Base-by-base conservation (phyloP, 2,113 vertebrate species). In the Gymnogyps californianus region DNA sequence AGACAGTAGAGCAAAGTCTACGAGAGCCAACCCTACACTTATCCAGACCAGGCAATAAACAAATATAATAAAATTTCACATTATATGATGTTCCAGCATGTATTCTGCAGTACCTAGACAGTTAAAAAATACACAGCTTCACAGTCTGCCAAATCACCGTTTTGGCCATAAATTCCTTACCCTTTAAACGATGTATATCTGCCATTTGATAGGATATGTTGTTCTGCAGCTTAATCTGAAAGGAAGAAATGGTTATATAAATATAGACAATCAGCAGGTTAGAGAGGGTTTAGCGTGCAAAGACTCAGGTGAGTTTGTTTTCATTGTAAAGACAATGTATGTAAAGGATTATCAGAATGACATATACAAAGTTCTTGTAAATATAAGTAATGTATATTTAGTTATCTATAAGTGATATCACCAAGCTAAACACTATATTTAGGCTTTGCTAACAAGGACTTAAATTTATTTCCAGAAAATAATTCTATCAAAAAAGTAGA, bases 171-270 rank as follows among this genome's bases (percentile, higher is more conserved):
- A 36, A 21, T 12, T 57, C 86, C 98, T 98, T 98, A 99, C 99
- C 99, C 96, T 99, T 99, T 58, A 99, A 98, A 81, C 98, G 98
- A 95, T 98, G 98, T 71, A 99, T 99, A 96, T 99, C 99, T 87
- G 99, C 98, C 98, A 99, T 98, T 88, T 99, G 99, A 55, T 98
- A 98, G 0, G 98, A 98, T 90, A 98, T 93, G 75, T 99, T 99
- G 97, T 87, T 98, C 97, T 99, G 99, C 71, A 99, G 96, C 97
- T 99, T 99, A 76, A 98, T 94, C 99, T 99, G 97, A 44, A 98
- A 98, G 94, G 51, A 93, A 97, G 78, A 81, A 94, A 80, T 3
- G 0, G 18, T 2, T 57, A 22, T 4, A 19, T 67, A 11, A 87
- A 49, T 40, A 36, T 0, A 87, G 38, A 20, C 18, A 14, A 6